A percentile compares a stretch with the other conserved stretches of the same genome.
Evolutionary conservation across 2,797 vertebrate genomes (phyloP).

Genomic region (Leucoraja ocellata): DNA sequence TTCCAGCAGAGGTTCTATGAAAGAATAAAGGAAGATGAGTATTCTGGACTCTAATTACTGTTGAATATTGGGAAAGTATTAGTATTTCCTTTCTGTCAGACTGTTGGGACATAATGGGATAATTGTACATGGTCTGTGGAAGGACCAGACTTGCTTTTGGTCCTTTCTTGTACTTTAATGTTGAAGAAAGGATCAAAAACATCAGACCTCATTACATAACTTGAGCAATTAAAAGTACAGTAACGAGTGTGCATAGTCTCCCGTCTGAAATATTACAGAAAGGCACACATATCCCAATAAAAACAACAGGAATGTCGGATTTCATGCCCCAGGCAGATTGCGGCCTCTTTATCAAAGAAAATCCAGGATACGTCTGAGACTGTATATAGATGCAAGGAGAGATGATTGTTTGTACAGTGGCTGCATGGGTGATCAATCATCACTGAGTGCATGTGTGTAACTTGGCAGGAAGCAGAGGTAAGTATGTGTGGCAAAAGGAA

Average conservation of each 20-base stretch:
- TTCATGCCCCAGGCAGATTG: background rate
- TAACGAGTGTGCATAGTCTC: background rate
- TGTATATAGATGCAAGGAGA: slow-evolving; percentile 24
- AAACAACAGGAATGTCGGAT: background rate
- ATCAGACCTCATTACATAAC: background rate
- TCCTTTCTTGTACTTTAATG: background rate
- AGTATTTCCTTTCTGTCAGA: background rate
- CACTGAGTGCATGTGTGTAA: background rate
- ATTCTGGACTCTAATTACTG: background rate
- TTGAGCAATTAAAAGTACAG: background rate
- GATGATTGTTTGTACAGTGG: slow-evolving; percentile 33
- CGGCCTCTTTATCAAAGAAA: background rate
- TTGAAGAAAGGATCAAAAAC: too few species aligned
- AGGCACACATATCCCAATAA: background rate
- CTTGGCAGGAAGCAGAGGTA: slow-evolving; percentile 26
- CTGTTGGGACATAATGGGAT: background rate
- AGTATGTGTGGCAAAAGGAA: background rate
- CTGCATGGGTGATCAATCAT: slow-evolving; percentile 29
- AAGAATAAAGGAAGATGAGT: background rate
- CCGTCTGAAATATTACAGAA: background rate
- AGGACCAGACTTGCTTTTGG: background rate
- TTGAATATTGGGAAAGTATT: background rate
- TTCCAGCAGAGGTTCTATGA: background rate
- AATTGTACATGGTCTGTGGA: background rate
- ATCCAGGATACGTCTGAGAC: slow-evolving; percentile 11